phyloP scores from a whole-genome alignment of 2,113 vertebrate species.

The Dinomys branickii region DNA sequence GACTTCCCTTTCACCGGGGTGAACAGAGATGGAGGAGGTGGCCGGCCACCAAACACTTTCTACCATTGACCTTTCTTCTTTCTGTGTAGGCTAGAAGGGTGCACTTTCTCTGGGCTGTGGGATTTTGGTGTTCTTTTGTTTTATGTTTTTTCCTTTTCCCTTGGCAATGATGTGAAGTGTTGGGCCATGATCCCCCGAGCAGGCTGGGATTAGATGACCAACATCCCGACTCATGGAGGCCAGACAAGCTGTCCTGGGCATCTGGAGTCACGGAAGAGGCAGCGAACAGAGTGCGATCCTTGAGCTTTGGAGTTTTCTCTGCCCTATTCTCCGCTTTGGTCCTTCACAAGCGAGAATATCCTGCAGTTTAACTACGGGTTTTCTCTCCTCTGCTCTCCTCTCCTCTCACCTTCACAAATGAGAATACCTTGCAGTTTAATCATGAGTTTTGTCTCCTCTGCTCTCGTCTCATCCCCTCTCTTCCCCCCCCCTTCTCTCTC shows the following conservation, averaged over 20 bases:
- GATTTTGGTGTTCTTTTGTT: neutral
- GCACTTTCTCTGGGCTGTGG: neutral
- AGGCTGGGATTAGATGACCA: too few relatives aligned
- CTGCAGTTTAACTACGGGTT: neutral
- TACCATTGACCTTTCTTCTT: neutral
- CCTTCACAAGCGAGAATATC: neutral
- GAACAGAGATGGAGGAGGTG: neutral
- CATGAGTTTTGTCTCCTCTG: too few relatives aligned
- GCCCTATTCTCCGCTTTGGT: neutral
- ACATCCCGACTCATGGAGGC: neutral
- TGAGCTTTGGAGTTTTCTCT: neutral
- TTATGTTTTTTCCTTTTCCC: neutral
- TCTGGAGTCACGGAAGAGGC: neutral
- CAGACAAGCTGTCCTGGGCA: neutral
- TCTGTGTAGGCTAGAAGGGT: neutral
- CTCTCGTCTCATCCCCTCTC: too few relatives aligned
- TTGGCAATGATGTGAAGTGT: neutral
- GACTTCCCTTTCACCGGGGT: neutral
- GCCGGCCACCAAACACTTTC: neutral
- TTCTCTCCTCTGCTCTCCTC: neutral
- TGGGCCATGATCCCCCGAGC: neutral
- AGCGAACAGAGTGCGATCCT: neutral
- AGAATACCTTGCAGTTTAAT: too few relatives aligned
- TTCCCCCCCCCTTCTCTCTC: too few relatives aligned
- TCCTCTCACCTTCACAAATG: too few relatives aligned